phyloP scores from a whole-genome alignment of 2,888 invertebrate genomes.

The Melieria picta region DNA sequence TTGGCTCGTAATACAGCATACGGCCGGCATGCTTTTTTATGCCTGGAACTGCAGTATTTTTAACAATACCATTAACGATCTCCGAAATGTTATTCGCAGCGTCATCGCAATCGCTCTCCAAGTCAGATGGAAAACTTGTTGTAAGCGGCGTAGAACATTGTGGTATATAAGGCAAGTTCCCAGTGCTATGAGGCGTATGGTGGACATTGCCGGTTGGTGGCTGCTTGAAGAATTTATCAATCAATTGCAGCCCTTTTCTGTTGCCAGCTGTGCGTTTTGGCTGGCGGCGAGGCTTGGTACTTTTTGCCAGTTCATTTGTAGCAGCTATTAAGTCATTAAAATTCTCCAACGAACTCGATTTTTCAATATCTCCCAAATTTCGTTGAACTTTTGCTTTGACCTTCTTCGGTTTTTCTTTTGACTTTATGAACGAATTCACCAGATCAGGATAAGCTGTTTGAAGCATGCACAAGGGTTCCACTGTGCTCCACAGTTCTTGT shows the following conservation, averaged over 20 bases:
- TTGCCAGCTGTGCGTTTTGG: constrained; percentile 59
- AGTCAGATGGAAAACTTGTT: constrained; percentile 54
- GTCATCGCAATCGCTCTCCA: constrained; percentile 63
- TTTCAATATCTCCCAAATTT: constrained; percentile 45
- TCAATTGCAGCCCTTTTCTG: constrained; percentile 54
- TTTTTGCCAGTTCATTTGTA: constrained; percentile 55
- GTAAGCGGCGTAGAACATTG: constrained; percentile 60
- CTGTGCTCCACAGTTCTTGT: constrained; percentile 72
- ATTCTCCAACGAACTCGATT: constrained; percentile 47
- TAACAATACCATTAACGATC: constrained; percentile 69
- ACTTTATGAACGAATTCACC: constrained; percentile 71
- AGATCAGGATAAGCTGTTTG: constrained; percentile 72
- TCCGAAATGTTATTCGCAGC: constrained; percentile 68
- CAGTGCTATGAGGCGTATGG: constrained; percentile 41
- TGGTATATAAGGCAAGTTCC: neutral
- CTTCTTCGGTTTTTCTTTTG: constrained; percentile 69
- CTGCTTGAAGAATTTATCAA: constrained; percentile 59
- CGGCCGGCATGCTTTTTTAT: constrained; percentile 53
- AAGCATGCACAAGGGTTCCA: constrained; percentile 76
- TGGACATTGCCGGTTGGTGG: neutral
- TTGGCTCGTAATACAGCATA: constrained; percentile 52
- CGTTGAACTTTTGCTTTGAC: constrained; percentile 44
- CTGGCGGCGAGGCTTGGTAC: constrained; percentile 43
- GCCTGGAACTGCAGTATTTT: constrained; percentile 45
- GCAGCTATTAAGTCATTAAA: constrained; percentile 47